Conservation (phyloP, 2,888 invertebrate genomes). For the Palloptera scutellata region DNA sequence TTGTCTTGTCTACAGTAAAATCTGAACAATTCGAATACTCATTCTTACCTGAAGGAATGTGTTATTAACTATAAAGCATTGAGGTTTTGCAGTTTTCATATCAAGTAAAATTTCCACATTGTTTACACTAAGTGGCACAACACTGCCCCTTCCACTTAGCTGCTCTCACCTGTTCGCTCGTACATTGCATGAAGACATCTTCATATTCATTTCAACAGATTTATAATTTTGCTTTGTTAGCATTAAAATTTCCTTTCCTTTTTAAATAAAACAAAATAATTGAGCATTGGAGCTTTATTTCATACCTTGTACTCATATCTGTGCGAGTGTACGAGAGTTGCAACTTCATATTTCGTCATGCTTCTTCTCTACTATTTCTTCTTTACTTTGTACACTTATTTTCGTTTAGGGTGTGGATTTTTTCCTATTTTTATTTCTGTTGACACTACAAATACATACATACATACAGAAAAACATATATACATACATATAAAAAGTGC, state of each 20-base stretch:
- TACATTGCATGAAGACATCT: too few relatives aligned
- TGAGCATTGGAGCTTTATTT: too few relatives aligned
- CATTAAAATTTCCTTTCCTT: constrained; percentile 13
- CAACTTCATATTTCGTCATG: too few relatives aligned
- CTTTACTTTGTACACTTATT: background rate
- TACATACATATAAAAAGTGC: constrained; percentile 22
- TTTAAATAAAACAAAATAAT: too few relatives aligned
- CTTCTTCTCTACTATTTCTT: background rate
- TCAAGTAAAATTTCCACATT: too few relatives aligned
- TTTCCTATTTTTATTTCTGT: constrained; percentile 13
- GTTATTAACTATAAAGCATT: too few relatives aligned
- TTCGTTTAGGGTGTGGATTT: background rate
- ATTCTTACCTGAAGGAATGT: too few relatives aligned
- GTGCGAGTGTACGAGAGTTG: too few relatives aligned
- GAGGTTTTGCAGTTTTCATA: too few relatives aligned
- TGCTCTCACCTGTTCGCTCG: background rate
- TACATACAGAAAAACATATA: background rate
- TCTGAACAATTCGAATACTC: too few relatives aligned
- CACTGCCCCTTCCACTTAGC: background rate
- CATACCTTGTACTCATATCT: too few relatives aligned
- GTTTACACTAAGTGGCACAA: background rate
- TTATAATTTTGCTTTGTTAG: constrained; percentile 29
- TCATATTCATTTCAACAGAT: constrained; percentile 21
- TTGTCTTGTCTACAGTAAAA: too few relatives aligned
- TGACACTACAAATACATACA: constrained; percentile 22